These are phyloP conservation scores for Eupithecia subumbrata DNA, from an alignment of 2,888 invertebrate genomes.

Conservation along the genomic window DNA sequence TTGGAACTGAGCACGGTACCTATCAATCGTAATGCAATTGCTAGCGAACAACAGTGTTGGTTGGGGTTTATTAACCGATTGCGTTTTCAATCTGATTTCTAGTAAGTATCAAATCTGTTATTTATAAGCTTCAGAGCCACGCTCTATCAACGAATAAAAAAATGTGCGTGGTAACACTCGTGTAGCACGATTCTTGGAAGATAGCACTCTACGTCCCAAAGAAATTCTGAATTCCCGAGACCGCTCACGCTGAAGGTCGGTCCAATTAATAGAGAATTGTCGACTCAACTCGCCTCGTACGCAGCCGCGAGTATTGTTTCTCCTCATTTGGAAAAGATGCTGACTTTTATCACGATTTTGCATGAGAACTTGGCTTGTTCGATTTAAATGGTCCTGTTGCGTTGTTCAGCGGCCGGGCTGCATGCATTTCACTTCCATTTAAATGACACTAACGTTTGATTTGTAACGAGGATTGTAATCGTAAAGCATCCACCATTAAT, in stretches of 20 bases:
- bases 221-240: conserved; percentile 58
- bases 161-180: conserved; percentile 68
- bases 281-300: conserved; percentile 34
- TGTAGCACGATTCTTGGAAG: conserved; percentile 74
- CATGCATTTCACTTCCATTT: conserved; percentile 46
- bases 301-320: conserved; percentile 32
- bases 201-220: conserved; percentile 64
- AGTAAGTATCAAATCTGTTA: conserved; percentile 54
- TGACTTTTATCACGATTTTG: conserved; percentile 49
- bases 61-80: background rate
- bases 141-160: conserved; percentile 59
- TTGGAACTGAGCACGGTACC: background rate
- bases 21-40: background rate
- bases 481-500: conserved; percentile 72
- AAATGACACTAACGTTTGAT: conserved; percentile 53
- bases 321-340: conserved; percentile 49
- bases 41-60: background rate
- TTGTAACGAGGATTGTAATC: conserved; percentile 44
- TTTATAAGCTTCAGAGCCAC: conserved; percentile 36
- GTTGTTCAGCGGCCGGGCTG: conserved; percentile 32
- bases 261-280: conserved; percentile 56
- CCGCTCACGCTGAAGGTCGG: conserved; percentile 71
- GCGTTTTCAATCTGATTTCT: background rate
- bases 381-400: conserved; percentile 41
- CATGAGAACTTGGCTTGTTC: conserved; percentile 50